Base-by-base conservation (phyloP, 2,888 invertebrate genomes). In the Platycheirus albimanus region DNA sequence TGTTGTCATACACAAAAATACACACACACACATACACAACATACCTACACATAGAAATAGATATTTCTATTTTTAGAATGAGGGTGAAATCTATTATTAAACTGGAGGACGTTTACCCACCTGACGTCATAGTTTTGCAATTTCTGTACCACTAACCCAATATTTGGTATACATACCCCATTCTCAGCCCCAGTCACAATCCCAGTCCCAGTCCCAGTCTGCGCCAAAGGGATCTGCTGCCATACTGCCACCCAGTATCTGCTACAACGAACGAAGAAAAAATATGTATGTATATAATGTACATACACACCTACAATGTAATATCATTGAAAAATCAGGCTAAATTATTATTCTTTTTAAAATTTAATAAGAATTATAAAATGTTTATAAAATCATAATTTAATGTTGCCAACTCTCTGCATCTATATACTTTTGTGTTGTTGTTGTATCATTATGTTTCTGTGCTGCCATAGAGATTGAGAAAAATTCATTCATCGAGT, bases 41-140 rank as follows among this genome's bases (percentile, higher is more conserved):
- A 43, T 4, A 30, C 13, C 8, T 24, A 45, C 19, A 56, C 17
- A 43, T 38, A 52, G 17, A 61, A n/a, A 8, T 28, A 30, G 38
- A 63, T 43, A 41, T 24, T 36, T 72, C 83, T 83, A 83, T 83
- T 83, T 83, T 83, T 83, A 83, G 83, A 83, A 72, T 63, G 63
- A 58, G 69, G 75, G 72, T 61, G 74, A 66, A 56, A 79, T 85
- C 85, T 79, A 85, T 85, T 77, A 76, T 78, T 76, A 80, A 84
- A 77, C 85, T 58, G 83, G 86, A 86, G 87, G 87, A 86, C 87
- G 86, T 87, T 87, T 87, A 87, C 87, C 87, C 85, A 86, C 85
- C 76, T 87, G 87, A 87, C 87, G 87, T 87, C 87, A 87, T 86
- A 51, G 85, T 86, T 86, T 70, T 77, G 84, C 84, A 84, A 84